phyloP scores from a whole-genome alignment of 2,113 vertebrate genomes.

The Callipepla squamata region DNA sequence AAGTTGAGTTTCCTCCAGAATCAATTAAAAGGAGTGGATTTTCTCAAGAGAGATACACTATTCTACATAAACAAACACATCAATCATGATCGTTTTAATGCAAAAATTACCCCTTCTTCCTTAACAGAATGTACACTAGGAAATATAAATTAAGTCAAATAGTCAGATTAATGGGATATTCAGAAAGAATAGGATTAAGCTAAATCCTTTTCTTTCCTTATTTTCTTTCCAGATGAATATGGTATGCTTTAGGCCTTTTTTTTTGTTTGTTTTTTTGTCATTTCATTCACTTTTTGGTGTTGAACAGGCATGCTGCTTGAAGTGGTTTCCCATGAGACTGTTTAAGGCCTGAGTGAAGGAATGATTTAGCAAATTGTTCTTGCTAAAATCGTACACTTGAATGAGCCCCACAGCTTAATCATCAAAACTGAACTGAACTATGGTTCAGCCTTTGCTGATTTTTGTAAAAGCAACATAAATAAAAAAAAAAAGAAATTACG shows the following conservation, averaged over 20 bases:
- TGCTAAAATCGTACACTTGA: conserved; percentile 49
- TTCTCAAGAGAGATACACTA: neutral
- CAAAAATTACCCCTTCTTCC: neutral
- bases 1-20: neutral
- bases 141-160: neutral
- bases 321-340: neutral
- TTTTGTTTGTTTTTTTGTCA: neutral
- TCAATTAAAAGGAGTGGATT: neutral
- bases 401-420: conserved; percentile 52
- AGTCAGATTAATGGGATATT: neutral
- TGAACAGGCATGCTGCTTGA: neutral
- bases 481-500: neutral
- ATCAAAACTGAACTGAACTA: conserved; percentile 43
- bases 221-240: neutral
- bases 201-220: neutral
- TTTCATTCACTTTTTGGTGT: neutral
- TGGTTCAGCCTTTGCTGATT: conserved; percentile 15
- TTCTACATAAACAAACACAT: neutral
- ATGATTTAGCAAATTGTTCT: conserved; percentile 36
- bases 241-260: neutral
- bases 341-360: neutral
- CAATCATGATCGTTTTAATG: neutral
- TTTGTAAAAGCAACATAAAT: neutral
- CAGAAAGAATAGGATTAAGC: neutral
- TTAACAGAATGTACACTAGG: neutral